Percentiles rank a stretch among this genome's conserved stretches.
Evolutionary conservation across 2,888 invertebrate species (phyloP).

Genomic region (Polyploca ridens): DNA sequence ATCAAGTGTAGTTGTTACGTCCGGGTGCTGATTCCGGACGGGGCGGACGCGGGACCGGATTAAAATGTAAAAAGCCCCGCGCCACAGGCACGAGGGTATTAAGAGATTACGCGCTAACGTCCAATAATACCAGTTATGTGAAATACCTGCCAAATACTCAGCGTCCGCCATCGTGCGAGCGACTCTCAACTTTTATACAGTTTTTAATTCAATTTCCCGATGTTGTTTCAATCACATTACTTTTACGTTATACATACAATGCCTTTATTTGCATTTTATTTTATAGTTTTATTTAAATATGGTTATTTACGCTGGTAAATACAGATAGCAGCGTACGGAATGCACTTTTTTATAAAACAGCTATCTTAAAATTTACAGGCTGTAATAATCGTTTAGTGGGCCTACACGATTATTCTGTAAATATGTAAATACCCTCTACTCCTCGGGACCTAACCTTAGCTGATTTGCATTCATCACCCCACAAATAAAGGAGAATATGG

Average conservation of each 20-base stretch:
- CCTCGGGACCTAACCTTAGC: too few relatives aligned
- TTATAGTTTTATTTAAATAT: background rate
- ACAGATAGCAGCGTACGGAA: too few relatives aligned
- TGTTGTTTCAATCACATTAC: background rate
- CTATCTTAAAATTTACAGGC: too few relatives aligned
- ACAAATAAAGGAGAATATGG: too few relatives aligned
- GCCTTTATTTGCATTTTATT: background rate
- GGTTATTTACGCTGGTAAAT: too few relatives aligned
- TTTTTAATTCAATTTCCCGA: slow-evolving; percentile 7
- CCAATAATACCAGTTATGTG: slow-evolving; percentile 44
- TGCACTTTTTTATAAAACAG: too few relatives aligned
- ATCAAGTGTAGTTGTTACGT: slow-evolving; percentile 16
- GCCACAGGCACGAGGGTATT: slow-evolving; percentile 21
- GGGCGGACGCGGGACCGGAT: slow-evolving; percentile 27
- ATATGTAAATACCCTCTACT: too few relatives aligned
- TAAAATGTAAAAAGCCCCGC: slow-evolving; percentile 41
- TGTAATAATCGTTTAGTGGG: too few relatives aligned
- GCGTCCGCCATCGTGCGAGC: background rate
- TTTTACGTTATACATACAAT: background rate
- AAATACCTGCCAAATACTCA: slow-evolving; percentile 38
- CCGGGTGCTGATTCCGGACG: slow-evolving; percentile 8
- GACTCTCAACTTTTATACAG: background rate
- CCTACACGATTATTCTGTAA: too few relatives aligned
- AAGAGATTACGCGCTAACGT: slow-evolving; percentile 45
- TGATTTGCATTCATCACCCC: too few relatives aligned